Conservation (phyloP, 2,113 vertebrate genomes). For the Brienomyrus longianalis region DNA sequence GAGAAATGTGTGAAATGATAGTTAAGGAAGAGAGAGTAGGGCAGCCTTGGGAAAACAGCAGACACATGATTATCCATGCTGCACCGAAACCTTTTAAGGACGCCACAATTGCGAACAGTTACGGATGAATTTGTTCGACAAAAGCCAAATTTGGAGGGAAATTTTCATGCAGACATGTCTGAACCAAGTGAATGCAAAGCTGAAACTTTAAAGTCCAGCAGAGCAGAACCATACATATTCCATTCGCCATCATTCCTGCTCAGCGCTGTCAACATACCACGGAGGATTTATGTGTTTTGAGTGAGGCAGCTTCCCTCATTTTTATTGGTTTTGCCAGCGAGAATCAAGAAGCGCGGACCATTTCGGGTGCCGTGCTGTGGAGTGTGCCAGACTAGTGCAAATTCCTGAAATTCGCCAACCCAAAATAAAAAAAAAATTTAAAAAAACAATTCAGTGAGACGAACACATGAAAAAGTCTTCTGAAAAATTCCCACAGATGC, state of each 20-base stretch:
- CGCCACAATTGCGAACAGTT: not conserved
- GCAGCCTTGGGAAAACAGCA: not conserved
- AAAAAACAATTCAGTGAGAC: not conserved
- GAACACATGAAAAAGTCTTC: not conserved
- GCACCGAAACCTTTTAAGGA: not conserved
- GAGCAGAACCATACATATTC: not conserved
- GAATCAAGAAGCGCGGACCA: not conserved
- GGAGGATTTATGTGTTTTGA: not conserved
- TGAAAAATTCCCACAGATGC: not conserved
- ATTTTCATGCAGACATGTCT: not conserved
- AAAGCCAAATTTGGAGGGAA: not conserved
- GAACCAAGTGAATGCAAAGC: not conserved
- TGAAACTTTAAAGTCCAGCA: not conserved
- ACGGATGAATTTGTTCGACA: not conserved
- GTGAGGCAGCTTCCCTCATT: not conserved
- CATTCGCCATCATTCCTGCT: not conserved
- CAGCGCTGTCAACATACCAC: not conserved
- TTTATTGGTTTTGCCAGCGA: not conserved
- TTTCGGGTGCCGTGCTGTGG: not conserved
- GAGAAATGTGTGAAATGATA: not conserved
- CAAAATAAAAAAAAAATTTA: not conserved
- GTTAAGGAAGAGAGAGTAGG: not conserved
- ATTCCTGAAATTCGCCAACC: not conserved
- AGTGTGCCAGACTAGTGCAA: not conserved
- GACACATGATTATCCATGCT: not conserved